A percentile compares a stretch with the other conserved stretches of the same genome.
Evolutionary conservation across 2,113 vertebrate genomes (phyloP).

Genomic region (Salvelinus alpinus): DNA sequence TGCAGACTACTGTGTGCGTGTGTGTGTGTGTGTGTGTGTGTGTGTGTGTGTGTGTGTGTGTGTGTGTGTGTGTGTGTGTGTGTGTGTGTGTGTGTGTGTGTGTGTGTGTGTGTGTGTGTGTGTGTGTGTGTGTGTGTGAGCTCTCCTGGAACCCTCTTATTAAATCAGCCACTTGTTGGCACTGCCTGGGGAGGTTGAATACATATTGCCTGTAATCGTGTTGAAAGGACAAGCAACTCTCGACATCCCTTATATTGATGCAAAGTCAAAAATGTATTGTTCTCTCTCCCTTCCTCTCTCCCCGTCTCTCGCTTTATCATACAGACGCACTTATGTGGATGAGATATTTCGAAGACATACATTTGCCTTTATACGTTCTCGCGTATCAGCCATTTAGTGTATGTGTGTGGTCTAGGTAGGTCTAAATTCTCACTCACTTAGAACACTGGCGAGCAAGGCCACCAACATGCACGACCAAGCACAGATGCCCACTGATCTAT

Average conservation of each 20-base stretch:
- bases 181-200: slow-evolving; percentile 15
- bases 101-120: slow-evolving; percentile 19
- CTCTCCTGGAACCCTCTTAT: slow-evolving; percentile 21
- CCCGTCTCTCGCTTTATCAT: slow-evolving; percentile 5
- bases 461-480: no score
- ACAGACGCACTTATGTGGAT: no score
- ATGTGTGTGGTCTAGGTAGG: background rate
- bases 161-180: slow-evolving; percentile 42
- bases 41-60: slow-evolving; percentile 9
- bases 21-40: slow-evolving; percentile 19
- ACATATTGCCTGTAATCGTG: background rate
- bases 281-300: slow-evolving; percentile 7
- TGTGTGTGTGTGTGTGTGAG: slow-evolving; percentile 10
- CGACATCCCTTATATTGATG: background rate
- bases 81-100: slow-evolving; percentile 13
- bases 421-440: background rate
- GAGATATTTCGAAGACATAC: no score
- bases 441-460: no score
- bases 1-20: slow-evolving; percentile 12
- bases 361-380: no score
- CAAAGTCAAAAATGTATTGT: background rate
- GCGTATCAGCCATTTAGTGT: no score
- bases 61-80: slow-evolving; percentile 13
- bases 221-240: slow-evolving; percentile 18
- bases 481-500: no score